Base-by-base conservation (phyloP, 1,140 invertebrate species). In the Globodera rostochiensis region DNA sequence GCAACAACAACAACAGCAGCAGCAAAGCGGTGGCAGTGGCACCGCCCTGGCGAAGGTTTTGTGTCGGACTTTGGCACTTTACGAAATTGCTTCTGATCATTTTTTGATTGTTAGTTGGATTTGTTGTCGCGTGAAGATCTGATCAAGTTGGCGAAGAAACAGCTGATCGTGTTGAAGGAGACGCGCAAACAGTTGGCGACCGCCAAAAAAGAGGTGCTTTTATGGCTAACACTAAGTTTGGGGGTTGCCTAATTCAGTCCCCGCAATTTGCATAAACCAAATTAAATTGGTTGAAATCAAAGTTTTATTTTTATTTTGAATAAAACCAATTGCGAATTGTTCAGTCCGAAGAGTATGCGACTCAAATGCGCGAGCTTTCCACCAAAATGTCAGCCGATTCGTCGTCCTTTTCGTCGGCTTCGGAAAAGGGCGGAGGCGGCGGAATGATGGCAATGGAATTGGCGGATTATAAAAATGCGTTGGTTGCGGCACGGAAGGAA, bases 71-170 rank as follows among this genome's bases (percentile, higher is more conserved):
- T 19, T 64, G 13, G 15, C 13, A 5, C 57, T 19, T 3, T 19
- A 1, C 57, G 3, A 13, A 19, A 64, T 19, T 11, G 57, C 53
- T 11, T 15, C 5, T 36, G 36, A 36, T 36, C 36, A 36, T 36
- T 36, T 3, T 36, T 36, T 36, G 36, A 36, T 50, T 69, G 11
- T 77, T 69, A 84, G 84, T 66, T 84, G 57, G 84, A 84, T 47
- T 79, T 77, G 6, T 53, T 84, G 46, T 47, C 81, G 19, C 60
- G 57, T 8, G 84, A 85, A 21, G 84, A 84, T 73, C 83, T 84
- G 8, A 74, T 84, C 15, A 60, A 73, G 8, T 85, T 84, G 60
- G 84, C 77, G 15, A 85, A 85, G 69, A 84, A 85, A 64, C 84
- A 84, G 45, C 64, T 75, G 13, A 45, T 79, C 21, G n/a, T 73